Percentiles rank a stretch among this genome's conserved stretches.
Evolutionary conservation across 2,888 invertebrate species (phyloP).

Genomic region (Elmis aenea): DNA sequence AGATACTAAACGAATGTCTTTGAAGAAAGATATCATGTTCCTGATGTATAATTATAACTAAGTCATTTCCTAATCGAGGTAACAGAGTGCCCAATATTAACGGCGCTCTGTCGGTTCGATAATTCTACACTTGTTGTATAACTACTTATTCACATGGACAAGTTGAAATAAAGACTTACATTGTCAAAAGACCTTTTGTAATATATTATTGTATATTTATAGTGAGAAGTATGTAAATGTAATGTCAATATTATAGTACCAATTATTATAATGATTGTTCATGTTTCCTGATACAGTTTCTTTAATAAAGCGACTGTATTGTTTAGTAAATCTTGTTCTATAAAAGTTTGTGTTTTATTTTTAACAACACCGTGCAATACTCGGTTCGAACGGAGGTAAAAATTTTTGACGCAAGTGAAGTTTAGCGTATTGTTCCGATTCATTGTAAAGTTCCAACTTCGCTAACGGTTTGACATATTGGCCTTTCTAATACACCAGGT

Average conservation of each 20-base stretch:
- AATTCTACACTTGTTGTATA: slow-evolving; percentile 34
- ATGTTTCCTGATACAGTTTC: slow-evolving; percentile 44
- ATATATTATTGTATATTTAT: slow-evolving; percentile 47
- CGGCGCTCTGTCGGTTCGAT: slow-evolving; percentile 12
- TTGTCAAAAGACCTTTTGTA: slow-evolving; percentile 45
- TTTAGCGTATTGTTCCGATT: too few relatives aligned
- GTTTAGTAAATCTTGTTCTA: slow-evolving; percentile 48
- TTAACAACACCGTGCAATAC: slow-evolving; percentile 5
- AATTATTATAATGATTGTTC: slow-evolving; percentile 37
- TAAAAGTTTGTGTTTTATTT: slow-evolving; percentile 24
- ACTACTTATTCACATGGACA: slow-evolving; percentile 42
- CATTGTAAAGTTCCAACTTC: too few relatives aligned
- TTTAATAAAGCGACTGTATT: slow-evolving; percentile 45
- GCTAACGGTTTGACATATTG: too few relatives aligned
- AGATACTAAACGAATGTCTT: slow-evolving; percentile 36
- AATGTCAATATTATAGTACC: slow-evolving; percentile 42
- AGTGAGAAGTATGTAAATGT: slow-evolving; percentile 39
- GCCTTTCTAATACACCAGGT: too few relatives aligned
- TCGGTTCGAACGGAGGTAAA: too few relatives aligned
- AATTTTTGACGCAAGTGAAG: too few relatives aligned
- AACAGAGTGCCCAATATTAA: slow-evolving; percentile 18
- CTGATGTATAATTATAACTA: slow-evolving; percentile 47
- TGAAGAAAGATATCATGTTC: slow-evolving; percentile 47
- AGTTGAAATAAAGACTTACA: slow-evolving; percentile 41
- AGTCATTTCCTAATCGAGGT: slow-evolving; percentile 47